Evolutionary conservation across 2,888 invertebrate genomes (phyloP), one percentile per base, ranked within the genome.

Genomic region (Panopea generosa): DNA sequence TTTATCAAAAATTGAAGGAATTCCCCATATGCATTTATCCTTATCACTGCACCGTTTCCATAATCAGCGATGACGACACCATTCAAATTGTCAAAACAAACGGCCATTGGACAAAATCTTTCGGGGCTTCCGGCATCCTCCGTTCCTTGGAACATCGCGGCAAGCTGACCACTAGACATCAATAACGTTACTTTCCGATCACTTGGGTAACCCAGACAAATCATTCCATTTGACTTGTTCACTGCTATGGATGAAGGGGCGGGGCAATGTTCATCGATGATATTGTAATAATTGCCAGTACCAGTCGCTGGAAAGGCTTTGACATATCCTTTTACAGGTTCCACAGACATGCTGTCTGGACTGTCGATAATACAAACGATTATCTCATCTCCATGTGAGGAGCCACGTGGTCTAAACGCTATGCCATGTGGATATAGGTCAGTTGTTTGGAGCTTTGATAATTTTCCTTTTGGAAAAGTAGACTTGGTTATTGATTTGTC

Each of bases 171-270:
- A 16, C 22, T 24, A 9, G 57, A 43, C 3, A 43, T 24, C 24
- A 22, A 6, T 43, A 11, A 22, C 22, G 56, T 20, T 2, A 57
- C 43, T 26, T 57, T 57, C 22, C 16, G 7, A 22, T 11, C 57
- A 57, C 24, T 26, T 43, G 26, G 57, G 20, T 57, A 57, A 9
- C 57, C 57, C 18, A 57, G 24, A 43, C 57, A 57, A 20, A 43
- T 24, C 3, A 43, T 57, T 43, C 43, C 57, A 26, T 22, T 11
- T 6, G 18, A 14, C 24, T 20, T 22, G 11, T 43, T 43, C 16
- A 27, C 18, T 16, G 57, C 57, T n/a, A 43, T 57, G 43, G 24
- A 57, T 40, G 57, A 6, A 7, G 57, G 57, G 3, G 22, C 57
- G 20, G 57, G 57, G 11, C 33, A 33, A 11, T 57, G 40, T 43